Conservation (phyloP, 2,888 invertebrate genomes). For the Mimumesa dahlbomi region DNA sequence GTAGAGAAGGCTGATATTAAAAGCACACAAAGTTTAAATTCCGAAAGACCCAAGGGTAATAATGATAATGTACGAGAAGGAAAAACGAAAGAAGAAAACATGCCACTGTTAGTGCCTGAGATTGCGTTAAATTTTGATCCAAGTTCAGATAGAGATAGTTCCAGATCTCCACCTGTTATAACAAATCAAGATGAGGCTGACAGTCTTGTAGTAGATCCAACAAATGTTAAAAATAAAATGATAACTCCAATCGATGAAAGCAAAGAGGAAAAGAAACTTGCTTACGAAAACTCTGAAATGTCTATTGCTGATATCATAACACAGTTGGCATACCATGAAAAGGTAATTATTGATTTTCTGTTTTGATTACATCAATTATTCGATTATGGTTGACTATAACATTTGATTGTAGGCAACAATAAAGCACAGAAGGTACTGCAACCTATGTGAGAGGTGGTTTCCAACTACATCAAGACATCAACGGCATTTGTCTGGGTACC, state of each 20-base stretch:
- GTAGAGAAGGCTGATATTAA: background rate
- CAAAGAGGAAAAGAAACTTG: slow-evolving; percentile 48
- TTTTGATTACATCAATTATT: background rate
- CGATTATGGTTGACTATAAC: background rate
- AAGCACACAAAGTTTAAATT: slow-evolving; percentile 5
- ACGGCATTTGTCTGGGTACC: slow-evolving; percentile 76
- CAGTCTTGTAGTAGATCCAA: slow-evolving; percentile 8
- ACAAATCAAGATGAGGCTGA: slow-evolving; percentile 69
- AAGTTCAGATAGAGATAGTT: slow-evolving; percentile 69
- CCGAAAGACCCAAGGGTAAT: background rate
- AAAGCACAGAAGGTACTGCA: slow-evolving; percentile 77
- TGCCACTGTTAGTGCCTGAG: slow-evolving; percentile 75
- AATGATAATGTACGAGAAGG: slow-evolving; percentile 9
- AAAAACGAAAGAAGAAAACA: slow-evolving; percentile 66
- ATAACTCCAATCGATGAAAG: slow-evolving; percentile 49
- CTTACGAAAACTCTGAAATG: slow-evolving; percentile 63
- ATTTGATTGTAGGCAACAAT: slow-evolving; percentile 72
- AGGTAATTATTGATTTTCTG: slow-evolving; percentile 63
- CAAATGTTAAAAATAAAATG: slow-evolving; percentile 44
- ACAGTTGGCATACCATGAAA: slow-evolving; percentile 77
- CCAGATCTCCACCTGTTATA: slow-evolving; percentile 76
- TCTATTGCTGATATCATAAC: slow-evolving; percentile 75
- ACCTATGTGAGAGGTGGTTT: slow-evolving; percentile 78
- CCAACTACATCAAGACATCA: slow-evolving; percentile 75
- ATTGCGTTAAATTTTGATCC: slow-evolving; percentile 60